Percentiles rank a stretch among this genome's conserved stretches.
These are phyloP conservation scores for Lepidocyrtinus sp. DNA, from an alignment of 2,888 invertebrate genomes.

Conservation along the genomic window DNA sequence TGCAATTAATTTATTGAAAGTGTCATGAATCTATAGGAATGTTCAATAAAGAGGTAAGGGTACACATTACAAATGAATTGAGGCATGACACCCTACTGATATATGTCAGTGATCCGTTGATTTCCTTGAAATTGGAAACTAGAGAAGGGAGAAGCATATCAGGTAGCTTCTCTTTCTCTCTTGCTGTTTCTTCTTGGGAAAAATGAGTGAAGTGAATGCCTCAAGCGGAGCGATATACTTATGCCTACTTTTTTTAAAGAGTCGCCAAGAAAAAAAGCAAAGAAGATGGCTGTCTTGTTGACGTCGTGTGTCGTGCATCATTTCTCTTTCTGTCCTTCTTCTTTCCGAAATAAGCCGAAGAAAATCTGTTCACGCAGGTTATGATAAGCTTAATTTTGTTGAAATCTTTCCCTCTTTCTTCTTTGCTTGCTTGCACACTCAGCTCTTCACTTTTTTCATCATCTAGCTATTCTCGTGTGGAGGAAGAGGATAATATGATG, in stretches of 20 bases:
- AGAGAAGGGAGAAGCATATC: not conserved
- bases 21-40: no score
- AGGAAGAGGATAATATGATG: slow-evolving; percentile 6
- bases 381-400: slow-evolving; percentile 61
- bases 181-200: no score
- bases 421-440: not conserved
- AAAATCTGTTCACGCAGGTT: slow-evolving; percentile 61
- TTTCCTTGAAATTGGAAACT: not conserved
- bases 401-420: slow-evolving; percentile 43
- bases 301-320: slow-evolving; percentile 62
- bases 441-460: not conserved
- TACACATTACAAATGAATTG: not conserved
- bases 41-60: not conserved
- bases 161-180: not conserved
- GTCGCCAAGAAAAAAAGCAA: slow-evolving; percentile 32
- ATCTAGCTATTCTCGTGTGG: not conserved
- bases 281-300: slow-evolving; percentile 61
- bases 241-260: slow-evolving; percentile 14
- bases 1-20: not conserved
- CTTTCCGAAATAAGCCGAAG: slow-evolving; percentile 60
- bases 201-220: no score
- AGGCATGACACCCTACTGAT: slow-evolving; percentile 8
- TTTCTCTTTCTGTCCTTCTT: slow-evolving; percentile 59
- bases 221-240: slow-evolving; percentile 12
- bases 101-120: slow-evolving; percentile 11